Evolutionary conservation across 1,140 invertebrate genomes (phyloP).

Genomic region (Saxidomus purpurata): DNA sequence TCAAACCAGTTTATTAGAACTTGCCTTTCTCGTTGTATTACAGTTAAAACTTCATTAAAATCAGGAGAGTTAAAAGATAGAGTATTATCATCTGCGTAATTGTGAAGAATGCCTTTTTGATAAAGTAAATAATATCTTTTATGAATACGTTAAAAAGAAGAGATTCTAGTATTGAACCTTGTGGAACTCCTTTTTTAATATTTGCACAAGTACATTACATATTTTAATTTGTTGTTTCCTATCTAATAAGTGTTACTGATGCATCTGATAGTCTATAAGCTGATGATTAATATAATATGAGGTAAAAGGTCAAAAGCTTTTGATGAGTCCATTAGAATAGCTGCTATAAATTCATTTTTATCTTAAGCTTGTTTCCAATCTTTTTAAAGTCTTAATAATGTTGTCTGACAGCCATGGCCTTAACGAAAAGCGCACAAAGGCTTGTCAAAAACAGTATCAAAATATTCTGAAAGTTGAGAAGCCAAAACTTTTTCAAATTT

Average conservation of each 20-base stretch:
- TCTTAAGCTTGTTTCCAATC: conserved; percentile 16
- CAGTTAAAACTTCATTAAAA: too few species aligned
- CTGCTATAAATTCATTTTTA: conserved; percentile 10
- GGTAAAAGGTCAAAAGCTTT: conserved; percentile 31
- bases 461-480: conserved; percentile 21
- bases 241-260: too few species aligned
- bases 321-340: conserved; percentile 23
- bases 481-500: conserved; percentile 50
- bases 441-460: conserved; percentile 44
- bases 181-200: conserved; percentile 45
- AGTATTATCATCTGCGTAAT: conserved; percentile 43
- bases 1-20: conserved; percentile 13
- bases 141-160: conserved; percentile 51
- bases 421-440: conserved; percentile 11
- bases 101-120: conserved; percentile 20
- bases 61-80: too few species aligned
- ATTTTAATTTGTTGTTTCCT: too few species aligned
- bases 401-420: conserved; percentile 16
- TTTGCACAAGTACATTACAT: neutral
- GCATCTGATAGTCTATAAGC: neutral
- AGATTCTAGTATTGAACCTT: conserved; percentile 1
- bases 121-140: conserved; percentile 44
- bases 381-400: neutral
- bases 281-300: conserved; percentile 19
- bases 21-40: neutral